Evolutionary conservation across 1,140 invertebrate genomes (phyloP).

Genomic region (Pseudomyrmex dendroicus): DNA sequence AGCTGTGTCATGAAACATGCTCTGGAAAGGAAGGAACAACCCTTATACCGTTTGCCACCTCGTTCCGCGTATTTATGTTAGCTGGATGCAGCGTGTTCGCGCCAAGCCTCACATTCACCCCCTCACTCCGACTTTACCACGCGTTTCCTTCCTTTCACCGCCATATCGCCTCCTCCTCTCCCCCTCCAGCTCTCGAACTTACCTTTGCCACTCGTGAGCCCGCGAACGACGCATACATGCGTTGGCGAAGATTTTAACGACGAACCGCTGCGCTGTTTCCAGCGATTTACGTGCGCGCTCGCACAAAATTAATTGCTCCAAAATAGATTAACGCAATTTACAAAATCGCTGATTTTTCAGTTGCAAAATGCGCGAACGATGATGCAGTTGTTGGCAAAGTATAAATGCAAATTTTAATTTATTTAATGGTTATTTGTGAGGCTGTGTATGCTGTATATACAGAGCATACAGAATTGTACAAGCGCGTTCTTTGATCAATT

Average conservation of each 20-base stretch:
- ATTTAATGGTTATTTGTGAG: conserved; percentile 44
- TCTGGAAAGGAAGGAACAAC: conserved; percentile 71
- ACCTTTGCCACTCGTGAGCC: conserved; percentile 41
- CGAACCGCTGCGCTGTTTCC: conserved; percentile 24
- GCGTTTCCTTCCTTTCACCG: not conserved
- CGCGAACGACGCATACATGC: conserved; percentile 52
- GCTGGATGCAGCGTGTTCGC: conserved; percentile 73
- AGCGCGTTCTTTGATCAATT: conserved; percentile 46
- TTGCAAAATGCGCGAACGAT: conserved; percentile 40
- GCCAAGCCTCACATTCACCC: conserved; percentile 60
- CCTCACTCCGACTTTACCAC: not conserved
- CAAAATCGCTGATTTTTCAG: conserved; percentile 61
- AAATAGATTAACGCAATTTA: conserved; percentile 67
- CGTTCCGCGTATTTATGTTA: conserved; percentile 72
- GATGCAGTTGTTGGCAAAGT: conserved; percentile 45
- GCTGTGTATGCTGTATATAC: not conserved
- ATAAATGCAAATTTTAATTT: conserved; percentile 58
- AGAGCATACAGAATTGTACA: conserved; percentile 20
- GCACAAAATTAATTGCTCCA: conserved; percentile 68
- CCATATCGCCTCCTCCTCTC: conserved; percentile 19
- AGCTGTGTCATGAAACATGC: conserved; percentile 17
- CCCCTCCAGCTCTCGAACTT: conserved; percentile 44
- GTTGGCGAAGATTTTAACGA: conserved; percentile 59
- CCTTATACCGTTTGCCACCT: conserved; percentile 76
- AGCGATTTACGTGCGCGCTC: conserved; percentile 29